Conservation (phyloP, 2,888 invertebrate genomes). For the Tuberolachnus salignus region DNA sequence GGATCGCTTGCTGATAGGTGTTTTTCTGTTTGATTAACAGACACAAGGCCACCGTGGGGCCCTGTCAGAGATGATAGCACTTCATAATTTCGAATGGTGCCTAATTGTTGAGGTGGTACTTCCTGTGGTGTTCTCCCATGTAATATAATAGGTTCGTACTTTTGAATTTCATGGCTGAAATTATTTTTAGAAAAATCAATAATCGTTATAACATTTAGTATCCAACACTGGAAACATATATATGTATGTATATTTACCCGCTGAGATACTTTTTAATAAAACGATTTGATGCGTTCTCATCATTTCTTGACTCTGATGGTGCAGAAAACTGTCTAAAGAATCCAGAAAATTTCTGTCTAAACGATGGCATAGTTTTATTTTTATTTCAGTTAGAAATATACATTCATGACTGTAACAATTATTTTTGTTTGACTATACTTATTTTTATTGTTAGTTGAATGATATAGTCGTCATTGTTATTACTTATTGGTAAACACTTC, state of each 20-base stretch:
- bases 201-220: neutral
- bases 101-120: slow-evolving; percentile 70
- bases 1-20: slow-evolving; percentile 72
- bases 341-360: slow-evolving; percentile 73
- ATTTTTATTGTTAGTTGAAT: neutral
- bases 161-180: slow-evolving; percentile 62
- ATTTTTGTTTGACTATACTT: neutral
- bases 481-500: neutral
- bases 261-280: slow-evolving; percentile 75
- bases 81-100: slow-evolving; percentile 65
- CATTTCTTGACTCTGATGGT: slow-evolving; percentile 67
- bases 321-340: slow-evolving; percentile 76
- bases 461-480: neutral
- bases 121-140: slow-evolving; percentile 76
- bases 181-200: neutral
- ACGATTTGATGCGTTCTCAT: slow-evolving; percentile 65
- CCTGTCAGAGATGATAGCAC: slow-evolving; percentile 79
- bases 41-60: slow-evolving; percentile 79
- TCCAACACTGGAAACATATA: no score
- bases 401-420: neutral
- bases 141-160: slow-evolving; percentile 68
- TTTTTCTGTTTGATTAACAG: slow-evolving; percentile 72
- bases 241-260: slow-evolving; percentile 64
- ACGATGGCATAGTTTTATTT: slow-evolving; percentile 68
- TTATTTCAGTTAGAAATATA: neutral